phyloP scores from a whole-genome alignment of 2,797 vertebrate species.

The Lutjanus argentimaculatus region DNA sequence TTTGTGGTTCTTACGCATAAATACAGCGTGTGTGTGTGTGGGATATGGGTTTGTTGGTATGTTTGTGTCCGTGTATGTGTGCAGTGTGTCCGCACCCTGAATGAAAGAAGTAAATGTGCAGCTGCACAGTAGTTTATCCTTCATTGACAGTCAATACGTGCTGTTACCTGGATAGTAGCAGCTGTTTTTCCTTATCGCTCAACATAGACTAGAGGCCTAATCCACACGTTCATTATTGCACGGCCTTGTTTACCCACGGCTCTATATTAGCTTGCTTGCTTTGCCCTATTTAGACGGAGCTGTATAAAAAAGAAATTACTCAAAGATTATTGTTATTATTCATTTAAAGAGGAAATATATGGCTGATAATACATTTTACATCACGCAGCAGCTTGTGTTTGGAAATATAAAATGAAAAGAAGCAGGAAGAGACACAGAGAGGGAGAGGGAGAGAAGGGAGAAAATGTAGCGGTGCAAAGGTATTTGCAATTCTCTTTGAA shows the following conservation, averaged over 20 bases:
- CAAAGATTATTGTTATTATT: conserved; percentile 88
- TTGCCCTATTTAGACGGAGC: conserved; percentile 77
- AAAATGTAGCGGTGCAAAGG: conserved; percentile 88
- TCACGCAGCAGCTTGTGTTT: conserved; percentile 77
- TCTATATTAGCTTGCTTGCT: conserved; percentile 76
- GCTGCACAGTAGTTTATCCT: conserved; percentile 72
- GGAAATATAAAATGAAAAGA: conserved; percentile 84
- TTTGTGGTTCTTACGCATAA: conserved; percentile 31
- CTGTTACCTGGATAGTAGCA: conserved; percentile 75
- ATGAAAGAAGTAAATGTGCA: conserved; percentile 55
- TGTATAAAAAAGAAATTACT: conserved; percentile 83
- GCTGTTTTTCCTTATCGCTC: conserved; percentile 78
- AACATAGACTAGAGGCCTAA: conserved; percentile 80
- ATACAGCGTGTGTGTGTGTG: conserved; percentile 10
- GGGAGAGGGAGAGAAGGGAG: conserved; percentile 61
- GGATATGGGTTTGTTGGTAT: conserved; percentile 6
- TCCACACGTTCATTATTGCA: conserved; percentile 82
- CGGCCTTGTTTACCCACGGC: conserved; percentile 81
- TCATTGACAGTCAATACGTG: conserved; percentile 74
- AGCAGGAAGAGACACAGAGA: conserved; percentile 65
- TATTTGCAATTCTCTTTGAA: conserved; percentile 99
- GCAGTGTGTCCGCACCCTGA: conserved; percentile 43
- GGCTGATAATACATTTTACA: conserved; percentile 87
- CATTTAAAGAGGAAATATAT: conserved; percentile 86
- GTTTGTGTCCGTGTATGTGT: conserved; percentile 18